Conservation (phyloP, 2,888 invertebrate species). For the Dastarcus helophoroides region DNA sequence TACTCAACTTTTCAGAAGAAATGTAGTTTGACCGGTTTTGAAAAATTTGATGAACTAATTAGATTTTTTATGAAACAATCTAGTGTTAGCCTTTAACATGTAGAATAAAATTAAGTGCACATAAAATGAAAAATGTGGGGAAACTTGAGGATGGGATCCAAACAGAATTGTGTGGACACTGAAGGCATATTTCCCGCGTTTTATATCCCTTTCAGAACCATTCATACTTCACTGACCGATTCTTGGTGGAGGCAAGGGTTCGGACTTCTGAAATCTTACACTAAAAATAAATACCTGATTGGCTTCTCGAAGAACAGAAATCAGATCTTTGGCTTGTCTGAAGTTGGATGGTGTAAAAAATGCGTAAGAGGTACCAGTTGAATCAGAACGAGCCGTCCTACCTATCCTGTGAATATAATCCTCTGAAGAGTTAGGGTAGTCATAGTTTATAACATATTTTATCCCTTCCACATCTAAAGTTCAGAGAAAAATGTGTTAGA, state of each 20-base stretch:
- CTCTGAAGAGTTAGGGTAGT: conserved; percentile 91
- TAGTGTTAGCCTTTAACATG: too few species aligned
- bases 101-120: too few species aligned
- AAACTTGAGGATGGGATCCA: conserved; percentile 62
- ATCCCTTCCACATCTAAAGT: conserved; percentile 89
- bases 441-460: conserved; percentile 93
- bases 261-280: too few species aligned
- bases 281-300: conserved; percentile 55
- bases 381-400: conserved; percentile 78
- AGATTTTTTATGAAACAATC: too few species aligned
- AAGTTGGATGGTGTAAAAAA: conserved; percentile 87
- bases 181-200: conserved; percentile 62
- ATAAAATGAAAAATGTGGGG: conserved; percentile 25
- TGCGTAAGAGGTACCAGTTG: conserved; percentile 87
- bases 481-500: not conserved
- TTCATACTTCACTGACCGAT: conserved; percentile 57
- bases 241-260: conserved; percentile 55
- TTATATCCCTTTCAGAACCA: conserved; percentile 62
- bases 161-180: conserved; percentile 62
- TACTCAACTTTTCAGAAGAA: too few species aligned
- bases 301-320: conserved; percentile 81
- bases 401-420: conserved; percentile 96
- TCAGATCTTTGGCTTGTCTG: conserved; percentile 79
- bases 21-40: too few species aligned
- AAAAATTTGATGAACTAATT: too few species aligned